Conservation (phyloP, 35 echinoderm and acorn worm species). For the Amphiura filiformis region DNA sequence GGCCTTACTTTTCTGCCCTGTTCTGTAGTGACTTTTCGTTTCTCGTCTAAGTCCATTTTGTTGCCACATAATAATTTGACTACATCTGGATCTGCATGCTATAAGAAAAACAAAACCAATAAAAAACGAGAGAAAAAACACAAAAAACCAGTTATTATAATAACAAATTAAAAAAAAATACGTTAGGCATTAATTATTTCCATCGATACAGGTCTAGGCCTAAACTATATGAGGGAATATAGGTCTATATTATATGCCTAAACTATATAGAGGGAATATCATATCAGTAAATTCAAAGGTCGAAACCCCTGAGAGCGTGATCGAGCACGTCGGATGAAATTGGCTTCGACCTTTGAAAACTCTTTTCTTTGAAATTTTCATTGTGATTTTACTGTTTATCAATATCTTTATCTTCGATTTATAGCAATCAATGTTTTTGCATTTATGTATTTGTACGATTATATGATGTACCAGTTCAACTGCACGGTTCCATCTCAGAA, state of each 20-base stretch:
- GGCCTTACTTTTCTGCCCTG: constrained; percentile 58
- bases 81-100: constrained; percentile 79
- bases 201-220: background rate
- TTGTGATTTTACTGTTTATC: too few relatives aligned
- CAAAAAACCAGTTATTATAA: background rate
- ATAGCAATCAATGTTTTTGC: too few relatives aligned
- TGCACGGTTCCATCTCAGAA: constrained; percentile 67
- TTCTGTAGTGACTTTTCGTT: constrained; percentile 68
- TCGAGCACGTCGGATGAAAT: too few relatives aligned
- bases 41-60: constrained; percentile 84
- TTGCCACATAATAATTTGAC: constrained; percentile 74
- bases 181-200: background rate
- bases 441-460: too few relatives aligned
- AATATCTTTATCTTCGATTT: too few relatives aligned
- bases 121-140: background rate
- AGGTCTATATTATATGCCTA: background rate
- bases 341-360: too few relatives aligned
- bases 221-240: background rate
- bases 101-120: constrained; percentile 8
- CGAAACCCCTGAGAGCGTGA: too few relatives aligned
- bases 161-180: background rate
- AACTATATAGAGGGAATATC: background rate
- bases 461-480: too few relatives aligned
- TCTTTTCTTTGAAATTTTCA: too few relatives aligned
- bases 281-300: background rate